Conservation (phyloP, 2,888 invertebrate genomes). For the Rhaphigaster nebulosa region DNA sequence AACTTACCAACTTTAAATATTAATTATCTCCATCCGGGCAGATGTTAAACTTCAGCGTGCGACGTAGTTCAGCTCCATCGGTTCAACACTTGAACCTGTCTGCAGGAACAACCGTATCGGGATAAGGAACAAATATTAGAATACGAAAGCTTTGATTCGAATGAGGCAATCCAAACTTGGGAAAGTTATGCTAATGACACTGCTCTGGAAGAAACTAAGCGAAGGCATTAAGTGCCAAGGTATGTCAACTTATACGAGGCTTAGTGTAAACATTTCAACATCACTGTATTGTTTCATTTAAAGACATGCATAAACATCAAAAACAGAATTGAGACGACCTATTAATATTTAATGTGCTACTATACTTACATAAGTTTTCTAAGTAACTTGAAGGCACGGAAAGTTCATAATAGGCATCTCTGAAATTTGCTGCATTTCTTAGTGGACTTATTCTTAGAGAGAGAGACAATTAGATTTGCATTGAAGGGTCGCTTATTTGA, state of each 20-base stretch:
- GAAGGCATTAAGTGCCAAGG: background rate
- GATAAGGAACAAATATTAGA: background rate
- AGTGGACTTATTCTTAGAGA: too few species aligned
- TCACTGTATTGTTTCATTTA: background rate
- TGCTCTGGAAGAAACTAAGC: background rate
- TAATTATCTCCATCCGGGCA: slow-evolving; percentile 20
- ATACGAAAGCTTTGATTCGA: background rate
- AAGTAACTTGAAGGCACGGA: background rate
- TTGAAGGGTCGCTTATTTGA: too few species aligned
- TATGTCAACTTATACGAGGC: background rate
- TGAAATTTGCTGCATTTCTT: background rate
- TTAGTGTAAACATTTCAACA: background rate
- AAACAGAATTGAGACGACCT: background rate
- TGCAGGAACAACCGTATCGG: background rate
- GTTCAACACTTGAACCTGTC: background rate
- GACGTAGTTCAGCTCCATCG: background rate
- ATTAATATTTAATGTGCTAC: background rate
- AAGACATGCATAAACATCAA: background rate
- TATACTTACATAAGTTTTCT: background rate
- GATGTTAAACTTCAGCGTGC: background rate
- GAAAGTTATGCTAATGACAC: background rate
- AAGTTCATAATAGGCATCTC: background rate
- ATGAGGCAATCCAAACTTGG: background rate
- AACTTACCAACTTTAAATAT: slow-evolving; percentile 40
- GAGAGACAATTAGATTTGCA: too few species aligned